A percentile compares a stretch with the other conserved stretches of the same genome.
These are phyloP conservation scores for Galago senegalensis DNA, from an alignment of 2,797 vertebrate genomes.

Conservation along the genomic window DNA sequence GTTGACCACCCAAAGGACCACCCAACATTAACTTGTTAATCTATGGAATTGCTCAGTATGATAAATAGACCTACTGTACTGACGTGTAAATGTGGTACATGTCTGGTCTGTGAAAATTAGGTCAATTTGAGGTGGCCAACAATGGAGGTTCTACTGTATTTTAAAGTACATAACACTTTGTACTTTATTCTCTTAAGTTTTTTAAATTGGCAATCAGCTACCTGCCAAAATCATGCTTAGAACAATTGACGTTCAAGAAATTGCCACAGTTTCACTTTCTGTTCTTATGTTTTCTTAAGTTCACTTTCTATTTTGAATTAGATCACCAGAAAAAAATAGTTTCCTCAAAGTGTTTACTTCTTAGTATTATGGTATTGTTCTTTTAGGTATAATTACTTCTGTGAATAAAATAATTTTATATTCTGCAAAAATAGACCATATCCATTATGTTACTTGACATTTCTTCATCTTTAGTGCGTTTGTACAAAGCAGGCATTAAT, in stretches of 20 bases:
- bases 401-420: constrained; percentile 7
- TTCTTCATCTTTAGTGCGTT: background rate
- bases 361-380: background rate
- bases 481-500: background rate
- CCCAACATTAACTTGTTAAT: too few relatives aligned
- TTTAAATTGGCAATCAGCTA: background rate
- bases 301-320: background rate
- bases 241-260: background rate
- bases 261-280: constrained; percentile 6
- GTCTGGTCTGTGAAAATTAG: too few relatives aligned
- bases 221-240: background rate
- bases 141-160: background rate
- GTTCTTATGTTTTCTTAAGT: background rate
- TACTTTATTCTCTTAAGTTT: background rate
- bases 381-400: background rate
- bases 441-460: background rate
- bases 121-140: too few relatives aligned
- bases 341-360: background rate
- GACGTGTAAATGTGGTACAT: too few relatives aligned
- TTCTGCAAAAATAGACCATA: background rate
- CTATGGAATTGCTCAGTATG: too few relatives aligned
- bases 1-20: too few relatives aligned
- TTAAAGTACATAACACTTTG: background rate
- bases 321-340: background rate
- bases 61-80: too few relatives aligned